phyloP scores from a whole-genome alignment of 2,113 vertebrate genomes.

The Corapipo altera region DNA sequence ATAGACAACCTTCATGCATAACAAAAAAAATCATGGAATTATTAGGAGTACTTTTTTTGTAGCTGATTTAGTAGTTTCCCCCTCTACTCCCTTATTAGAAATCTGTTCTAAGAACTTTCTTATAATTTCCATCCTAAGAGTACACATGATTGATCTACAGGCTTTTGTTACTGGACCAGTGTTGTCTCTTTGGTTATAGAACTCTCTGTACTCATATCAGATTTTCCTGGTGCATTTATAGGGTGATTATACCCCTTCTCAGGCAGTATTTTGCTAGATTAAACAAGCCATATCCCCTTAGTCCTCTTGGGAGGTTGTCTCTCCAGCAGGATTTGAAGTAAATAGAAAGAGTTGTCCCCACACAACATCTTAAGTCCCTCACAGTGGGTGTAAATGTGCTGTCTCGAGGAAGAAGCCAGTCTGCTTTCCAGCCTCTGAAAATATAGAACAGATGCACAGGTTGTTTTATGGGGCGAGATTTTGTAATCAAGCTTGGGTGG shows the following conservation, averaged over 20 bases:
- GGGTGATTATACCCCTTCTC: background rate
- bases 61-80: background rate
- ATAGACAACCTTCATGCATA: background rate
- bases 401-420: background rate
- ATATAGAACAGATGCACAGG: background rate
- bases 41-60: background rate
- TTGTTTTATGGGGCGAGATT: background rate
- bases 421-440: background rate
- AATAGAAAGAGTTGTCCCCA: background rate
- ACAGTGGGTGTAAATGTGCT: background rate
- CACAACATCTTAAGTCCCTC: background rate
- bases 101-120: background rate
- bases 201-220: background rate
- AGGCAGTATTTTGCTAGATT: background rate
- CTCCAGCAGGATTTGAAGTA: background rate
- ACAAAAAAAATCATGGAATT: background rate
- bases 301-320: background rate
- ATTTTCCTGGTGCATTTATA: background rate
- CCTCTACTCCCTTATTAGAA: background rate
- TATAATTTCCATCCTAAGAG: background rate
- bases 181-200: background rate
- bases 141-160: background rate
- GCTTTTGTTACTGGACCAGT: background rate
- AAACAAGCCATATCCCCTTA: background rate
- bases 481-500: background rate